Base-by-base conservation (phyloP, 92 coral and sea anemone species). In the Umimayanthus chanpuru region DNA sequence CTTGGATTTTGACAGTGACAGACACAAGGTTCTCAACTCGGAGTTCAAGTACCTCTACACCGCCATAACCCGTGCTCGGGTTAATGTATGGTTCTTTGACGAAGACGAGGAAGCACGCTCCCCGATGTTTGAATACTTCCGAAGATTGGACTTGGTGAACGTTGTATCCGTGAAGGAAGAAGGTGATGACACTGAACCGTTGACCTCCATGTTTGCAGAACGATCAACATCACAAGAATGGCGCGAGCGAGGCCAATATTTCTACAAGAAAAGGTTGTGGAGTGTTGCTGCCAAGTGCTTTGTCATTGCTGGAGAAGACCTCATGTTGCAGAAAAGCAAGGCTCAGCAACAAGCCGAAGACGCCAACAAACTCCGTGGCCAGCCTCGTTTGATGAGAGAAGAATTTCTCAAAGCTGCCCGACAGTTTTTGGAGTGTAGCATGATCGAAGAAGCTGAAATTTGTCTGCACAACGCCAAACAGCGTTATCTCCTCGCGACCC, bases 1-100 rank as follows among this genome's bases (percentile, higher is more conserved):
- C 4, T 76, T 93, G 73, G 79, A 93, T 66, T 93, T 93, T 39
- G 90, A 93, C 74, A 82, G 90, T 2, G 95, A 91, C 61, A 88
- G 83, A 47, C 95, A 93, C 91, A 93, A 89, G 89, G 91, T 93
- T 72, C 85, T 93, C 36, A 91, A 88, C 79, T 93, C 95, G 28
- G 95, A 93, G 86, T 91, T 93, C 87, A 93, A 93, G 88, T 85
- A 88, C 65, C 82, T 93, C 67, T 93, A 93, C 95, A 93, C 95
- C 23, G 95, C 95, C 4, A 85, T 93, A 47, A 93, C 95, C 68
- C 91, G 95, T 81, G 95, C 95, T 12, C 71, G 94, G 64, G 95
- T 91, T 1, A 93, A 93, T 30, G 95, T 93, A 64, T 93, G 95
- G 95, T 87, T 93, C 85, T 93, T 93, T 73, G 95, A 93, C n/a